phyloP scores from a whole-genome alignment of 2,797 vertebrate species.

The Apodemus agrarius region DNA sequence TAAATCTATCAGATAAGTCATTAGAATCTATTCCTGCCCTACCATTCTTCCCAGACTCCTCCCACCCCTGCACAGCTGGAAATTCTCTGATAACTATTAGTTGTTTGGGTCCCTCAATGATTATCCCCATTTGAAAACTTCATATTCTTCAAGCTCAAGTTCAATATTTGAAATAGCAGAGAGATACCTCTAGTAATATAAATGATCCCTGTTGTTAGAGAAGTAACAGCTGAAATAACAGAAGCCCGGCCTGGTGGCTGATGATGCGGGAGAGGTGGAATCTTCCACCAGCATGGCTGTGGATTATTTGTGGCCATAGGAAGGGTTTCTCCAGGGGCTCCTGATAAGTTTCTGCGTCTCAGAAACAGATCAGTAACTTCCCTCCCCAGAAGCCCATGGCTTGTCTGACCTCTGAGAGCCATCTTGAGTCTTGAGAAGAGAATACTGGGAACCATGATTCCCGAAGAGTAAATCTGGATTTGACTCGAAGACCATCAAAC shows the following conservation, averaged over 20 bases:
- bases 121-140: constrained; percentile 8
- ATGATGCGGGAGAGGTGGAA: background rate
- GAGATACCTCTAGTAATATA: constrained; percentile 41
- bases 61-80: background rate
- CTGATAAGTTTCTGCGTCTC: background rate
- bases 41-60: background rate
- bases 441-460: background rate
- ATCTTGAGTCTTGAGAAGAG: background rate
- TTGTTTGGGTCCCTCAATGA: background rate
- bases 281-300: background rate
- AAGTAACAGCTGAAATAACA: background rate
- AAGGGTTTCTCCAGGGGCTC: background rate
- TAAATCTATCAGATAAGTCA: background rate
- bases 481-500: background rate
- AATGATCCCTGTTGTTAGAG: constrained; percentile 63
- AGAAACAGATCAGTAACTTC: background rate
- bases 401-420: background rate
- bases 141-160: background rate
- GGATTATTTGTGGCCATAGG: background rate
- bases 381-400: background rate
- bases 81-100: background rate
- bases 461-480: background rate
- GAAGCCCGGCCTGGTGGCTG: background rate
- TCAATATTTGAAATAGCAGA: constrained; percentile 14
- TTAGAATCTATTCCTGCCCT: background rate